Evolutionary conservation across 35 echinoderm and acorn worm species (phyloP).

Genomic region (Ptychodera flava): DNA sequence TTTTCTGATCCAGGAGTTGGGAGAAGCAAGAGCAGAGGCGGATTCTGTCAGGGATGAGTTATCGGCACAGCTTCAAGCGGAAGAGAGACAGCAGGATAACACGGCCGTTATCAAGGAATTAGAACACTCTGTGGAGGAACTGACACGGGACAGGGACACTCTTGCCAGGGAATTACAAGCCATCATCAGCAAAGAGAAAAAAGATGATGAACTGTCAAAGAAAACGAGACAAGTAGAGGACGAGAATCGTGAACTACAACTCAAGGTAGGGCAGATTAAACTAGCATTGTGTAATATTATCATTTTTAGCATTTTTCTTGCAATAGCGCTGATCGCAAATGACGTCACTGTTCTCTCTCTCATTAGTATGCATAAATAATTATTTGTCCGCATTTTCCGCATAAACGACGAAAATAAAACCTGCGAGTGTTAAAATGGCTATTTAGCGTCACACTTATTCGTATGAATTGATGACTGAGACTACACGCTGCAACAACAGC

Average conservation of each 20-base stretch:
- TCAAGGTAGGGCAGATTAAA: conserved; percentile 38
- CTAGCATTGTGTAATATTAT: too few species aligned
- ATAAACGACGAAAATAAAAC: too few species aligned
- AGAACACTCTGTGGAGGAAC: conserved; percentile 57
- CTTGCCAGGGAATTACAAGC: conserved; percentile 82
- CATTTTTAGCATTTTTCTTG: too few species aligned
- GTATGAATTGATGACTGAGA: too few species aligned
- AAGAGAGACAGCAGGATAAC: conserved; percentile 35
- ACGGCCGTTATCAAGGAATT: conserved; percentile 42
- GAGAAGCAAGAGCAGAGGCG: conserved; percentile 28
- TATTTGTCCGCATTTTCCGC: too few species aligned
- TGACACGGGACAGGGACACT: conserved; percentile 88
- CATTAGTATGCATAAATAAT: too few species aligned
- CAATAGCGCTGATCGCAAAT: too few species aligned
- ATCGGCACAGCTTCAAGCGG: conserved; percentile 26
- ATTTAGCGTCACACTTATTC: too few species aligned
- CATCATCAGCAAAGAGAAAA: conserved; percentile 73
- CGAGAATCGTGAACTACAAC: conserved; percentile 50
- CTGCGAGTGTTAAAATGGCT: too few species aligned
- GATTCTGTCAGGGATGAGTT: conserved; percentile 43
- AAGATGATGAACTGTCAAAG: conserved; percentile 29
- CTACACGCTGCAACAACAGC: too few species aligned
- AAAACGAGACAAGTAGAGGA: conserved; percentile 24
- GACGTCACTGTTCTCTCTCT: too few species aligned
- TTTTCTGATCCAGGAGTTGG: too few species aligned